A percentile compares a stretch with the other conserved stretches of the same genome.
Evolutionary conservation across 2,797 vertebrate species (phyloP).

Genomic region (Tenualosa ilisha): DNA sequence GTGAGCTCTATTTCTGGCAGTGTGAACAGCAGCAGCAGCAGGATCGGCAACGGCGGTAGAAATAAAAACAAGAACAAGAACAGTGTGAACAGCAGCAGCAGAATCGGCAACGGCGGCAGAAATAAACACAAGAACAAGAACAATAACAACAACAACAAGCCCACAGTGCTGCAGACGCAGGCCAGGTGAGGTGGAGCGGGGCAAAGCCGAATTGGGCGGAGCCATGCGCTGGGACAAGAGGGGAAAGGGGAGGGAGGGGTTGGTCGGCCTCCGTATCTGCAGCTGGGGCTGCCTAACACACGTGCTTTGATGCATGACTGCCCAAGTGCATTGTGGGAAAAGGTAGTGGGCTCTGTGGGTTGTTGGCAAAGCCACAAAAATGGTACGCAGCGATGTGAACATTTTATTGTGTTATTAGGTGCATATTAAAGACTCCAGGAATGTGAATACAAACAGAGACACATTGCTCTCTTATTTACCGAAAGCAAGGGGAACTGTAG

Average conservation of each 20-base stretch:
- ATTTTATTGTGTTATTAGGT: not conserved
- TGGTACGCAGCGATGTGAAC: not conserved
- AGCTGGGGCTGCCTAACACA: not conserved
- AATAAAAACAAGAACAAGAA: not conserved
- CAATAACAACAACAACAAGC: not conserved
- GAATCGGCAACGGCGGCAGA: too few relatives aligned
- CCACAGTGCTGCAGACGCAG: not conserved
- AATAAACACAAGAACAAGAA: not conserved
- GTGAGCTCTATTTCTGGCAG: conserved; percentile 14
- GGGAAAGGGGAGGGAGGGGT: too few relatives aligned
- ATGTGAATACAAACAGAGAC: not conserved
- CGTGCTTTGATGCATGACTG: not conserved
- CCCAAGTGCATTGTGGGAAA: not conserved
- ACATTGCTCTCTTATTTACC: too few relatives aligned
- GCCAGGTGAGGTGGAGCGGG: conserved; percentile 5
- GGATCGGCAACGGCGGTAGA: not conserved
- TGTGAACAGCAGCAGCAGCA: not conserved
- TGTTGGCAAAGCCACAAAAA: not conserved
- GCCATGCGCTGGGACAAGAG: not conserved
- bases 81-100: not conserved
- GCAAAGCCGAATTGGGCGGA: not conserved
- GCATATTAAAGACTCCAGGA: not conserved
- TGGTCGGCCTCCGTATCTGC: too few relatives aligned
- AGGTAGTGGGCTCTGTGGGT: not conserved
- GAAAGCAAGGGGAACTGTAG: not conserved